These are phyloP conservation scores for Amyelois transitella DNA, from an alignment of 1,140 invertebrate species.

Conservation along the genomic window DNA sequence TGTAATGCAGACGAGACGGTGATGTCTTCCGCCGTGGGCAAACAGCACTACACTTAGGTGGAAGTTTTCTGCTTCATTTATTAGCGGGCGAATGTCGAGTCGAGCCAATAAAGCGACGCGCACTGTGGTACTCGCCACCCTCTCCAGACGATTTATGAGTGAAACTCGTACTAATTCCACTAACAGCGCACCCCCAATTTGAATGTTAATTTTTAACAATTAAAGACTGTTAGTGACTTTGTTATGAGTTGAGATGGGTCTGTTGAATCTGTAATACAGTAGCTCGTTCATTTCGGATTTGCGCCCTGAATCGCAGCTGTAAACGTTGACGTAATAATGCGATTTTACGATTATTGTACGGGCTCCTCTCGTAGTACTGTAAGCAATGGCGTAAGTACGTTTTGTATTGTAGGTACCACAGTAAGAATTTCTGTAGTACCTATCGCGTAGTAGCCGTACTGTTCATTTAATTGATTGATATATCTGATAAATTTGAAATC, in stretches of 20 bases:
- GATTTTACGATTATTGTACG: conserved; percentile 26
- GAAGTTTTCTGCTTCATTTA: conserved; percentile 72
- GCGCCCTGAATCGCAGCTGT: conserved; percentile 20
- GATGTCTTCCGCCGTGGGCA: conserved; percentile 45
- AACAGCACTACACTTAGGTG: conserved; percentile 51
- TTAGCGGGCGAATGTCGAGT: conserved; percentile 61
- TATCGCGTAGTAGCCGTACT: conserved; percentile 6
- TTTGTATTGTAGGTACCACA: conserved; percentile 16
- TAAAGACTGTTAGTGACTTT: conserved; percentile 55
- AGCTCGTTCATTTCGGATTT: conserved; percentile 34
- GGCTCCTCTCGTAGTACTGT: conserved; percentile 3
- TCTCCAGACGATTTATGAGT: conserved; percentile 65
- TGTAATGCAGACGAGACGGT: conserved; percentile 21
- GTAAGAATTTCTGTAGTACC: conserved; percentile 1
- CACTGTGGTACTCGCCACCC: conserved; percentile 52
- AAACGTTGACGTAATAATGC: conserved; percentile 25
- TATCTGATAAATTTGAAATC: neutral
- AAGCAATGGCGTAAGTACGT: conserved; percentile 7
- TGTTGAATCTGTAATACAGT: conserved; percentile 31
- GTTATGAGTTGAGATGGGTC: conserved; percentile 35
- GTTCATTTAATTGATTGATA: neutral
- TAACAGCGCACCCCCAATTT: conserved; percentile 67
- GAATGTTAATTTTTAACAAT: conserved; percentile 71
- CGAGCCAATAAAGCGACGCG: conserved; percentile 60
- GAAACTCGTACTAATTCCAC: conserved; percentile 66